Evolutionary conservation across 2,888 invertebrate species (phyloP), one percentile per base, ranked within the genome.

Genomic region (Ichneumoninae sp.): DNA sequence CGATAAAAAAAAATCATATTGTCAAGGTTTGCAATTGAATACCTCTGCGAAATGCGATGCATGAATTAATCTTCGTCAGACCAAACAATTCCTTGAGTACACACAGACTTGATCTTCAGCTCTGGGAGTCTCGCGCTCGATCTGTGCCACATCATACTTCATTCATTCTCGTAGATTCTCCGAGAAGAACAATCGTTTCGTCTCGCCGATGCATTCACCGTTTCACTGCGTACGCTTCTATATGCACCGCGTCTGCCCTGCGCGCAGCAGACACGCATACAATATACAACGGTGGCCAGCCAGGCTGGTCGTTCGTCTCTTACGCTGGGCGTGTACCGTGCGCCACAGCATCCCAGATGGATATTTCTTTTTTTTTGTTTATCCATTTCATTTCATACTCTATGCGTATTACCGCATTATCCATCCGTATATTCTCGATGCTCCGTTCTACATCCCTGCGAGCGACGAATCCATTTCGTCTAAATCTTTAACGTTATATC

Each of bases 171-270:
- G 85, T 71, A 79, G 62, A 30, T 60, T 81, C 84, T 79, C 81
- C 71, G 44, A 44, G 57, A 87, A 84, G 89, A 89, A 89, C 89
- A 88, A 89, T 89, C 87, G 89, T 89, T 88, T 86, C 84, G 89
- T 89, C 36, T 36, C 62, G 36, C 62, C 30, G 62, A 36, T 62
- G 36, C 62, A 36, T 62, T 62, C 33, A 36, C 62, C 62, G 62
- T 30, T 89, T 89, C 88, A 65, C 80, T 75, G 10, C 26, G 75
- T 54, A 78, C 19, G 19, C 3, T 19, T 54, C 54, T 54, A 22
- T 22, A 10, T 54, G 22, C 54, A n/a, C 3, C n/a, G 19, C 10
- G 54, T 54, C 54, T 22, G 22, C 54, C 22, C 10, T 54, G 8
- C 40, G 8, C 7, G 13, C 22, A 7, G 26, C 13, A 26, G 57